These are phyloP conservation scores for Acrobasis consociella DNA, from an alignment of 2,888 invertebrate species.

Conservation along the genomic window DNA sequence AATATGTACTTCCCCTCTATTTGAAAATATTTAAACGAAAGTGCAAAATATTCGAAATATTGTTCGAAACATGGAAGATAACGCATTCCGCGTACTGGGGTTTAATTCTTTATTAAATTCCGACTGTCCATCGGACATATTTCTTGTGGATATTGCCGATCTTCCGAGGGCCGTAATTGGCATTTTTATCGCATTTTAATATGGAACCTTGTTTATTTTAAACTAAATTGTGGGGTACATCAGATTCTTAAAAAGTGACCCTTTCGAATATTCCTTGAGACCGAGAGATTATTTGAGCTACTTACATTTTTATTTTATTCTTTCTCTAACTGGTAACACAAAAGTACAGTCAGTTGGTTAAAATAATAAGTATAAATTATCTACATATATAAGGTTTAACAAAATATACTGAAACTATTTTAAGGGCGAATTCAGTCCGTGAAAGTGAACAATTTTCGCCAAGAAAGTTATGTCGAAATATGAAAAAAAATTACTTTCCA, in stretches of 20 bases:
- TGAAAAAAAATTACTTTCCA: no score
- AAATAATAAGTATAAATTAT: no score
- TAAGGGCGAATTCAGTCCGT: no score
- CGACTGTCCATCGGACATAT: slow-evolving; percentile 22
- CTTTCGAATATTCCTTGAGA: slow-evolving; percentile 32
- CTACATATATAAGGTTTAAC: no score
- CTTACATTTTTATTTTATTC: no score
- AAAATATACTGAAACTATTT: no score
- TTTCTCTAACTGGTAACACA: no score
- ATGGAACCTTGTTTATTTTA: neutral
- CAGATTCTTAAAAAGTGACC: slow-evolving; percentile 14
- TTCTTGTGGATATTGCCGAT: slow-evolving; percentile 23
- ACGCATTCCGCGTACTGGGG: slow-evolving; percentile 10
- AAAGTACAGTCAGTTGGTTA: no score
- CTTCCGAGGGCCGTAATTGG: slow-evolving; percentile 9
- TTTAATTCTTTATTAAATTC: slow-evolving; percentile 20
- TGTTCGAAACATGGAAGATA: slow-evolving; percentile 1
- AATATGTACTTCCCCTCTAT: no score
- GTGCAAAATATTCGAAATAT: neutral
- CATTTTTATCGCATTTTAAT: slow-evolving; percentile 11
- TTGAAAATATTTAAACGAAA: neutral
- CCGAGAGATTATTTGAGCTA: no score
- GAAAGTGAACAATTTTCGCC: no score
- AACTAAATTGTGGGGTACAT: neutral
- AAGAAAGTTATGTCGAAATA: no score